These are phyloP conservation scores for Caenorhabditis parvicauda DNA, from an alignment of 2,888 invertebrate genomes.

Conservation along the genomic window DNA sequence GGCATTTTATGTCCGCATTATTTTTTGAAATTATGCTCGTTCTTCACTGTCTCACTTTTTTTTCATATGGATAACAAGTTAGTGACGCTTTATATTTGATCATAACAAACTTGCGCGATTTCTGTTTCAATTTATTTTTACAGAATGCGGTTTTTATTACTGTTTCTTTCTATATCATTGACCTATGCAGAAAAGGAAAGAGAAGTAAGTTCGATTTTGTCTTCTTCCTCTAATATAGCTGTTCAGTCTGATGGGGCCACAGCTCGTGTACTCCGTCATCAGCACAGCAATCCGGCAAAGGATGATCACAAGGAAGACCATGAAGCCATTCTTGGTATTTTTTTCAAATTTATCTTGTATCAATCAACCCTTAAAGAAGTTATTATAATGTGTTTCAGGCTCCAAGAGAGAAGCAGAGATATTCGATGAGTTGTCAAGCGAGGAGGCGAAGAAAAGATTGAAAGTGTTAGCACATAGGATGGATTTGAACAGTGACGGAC, in stretches of 20 bases:
- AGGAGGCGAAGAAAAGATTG: slow-evolving; percentile 80
- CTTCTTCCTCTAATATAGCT: background rate
- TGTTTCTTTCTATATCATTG: slow-evolving; percentile 3
- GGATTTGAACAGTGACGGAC: too few relatives aligned
- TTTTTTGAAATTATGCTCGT: too few relatives aligned
- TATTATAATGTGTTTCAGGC: slow-evolving; percentile 66
- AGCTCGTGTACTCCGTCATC: slow-evolving; percentile 11
- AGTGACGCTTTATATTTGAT: too few relatives aligned
- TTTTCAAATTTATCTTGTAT: too few relatives aligned
- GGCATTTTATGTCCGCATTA: too few relatives aligned
- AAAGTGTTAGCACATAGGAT: too few relatives aligned
- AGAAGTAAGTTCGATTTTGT: slow-evolving; percentile 9
- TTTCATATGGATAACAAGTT: too few relatives aligned
- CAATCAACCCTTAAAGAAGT: background rate
- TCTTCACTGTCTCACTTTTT: too few relatives aligned
- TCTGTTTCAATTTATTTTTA: background rate
- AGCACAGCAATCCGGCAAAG: slow-evolving; percentile 12
- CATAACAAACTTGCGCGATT: too few relatives aligned
- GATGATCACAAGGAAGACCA: slow-evolving; percentile 31
- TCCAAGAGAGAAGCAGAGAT: slow-evolving; percentile 87
- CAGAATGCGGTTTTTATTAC: background rate
- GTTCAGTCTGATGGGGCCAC: slow-evolving; percentile 10
- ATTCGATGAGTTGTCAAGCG: slow-evolving; percentile 81
- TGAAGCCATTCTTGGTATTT: slow-evolving; percentile 40
- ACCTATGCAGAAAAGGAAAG: slow-evolving; percentile 27